Evolutionary conservation across 1,140 invertebrate genomes (phyloP).

Genomic region (Spodoptera litura): DNA sequence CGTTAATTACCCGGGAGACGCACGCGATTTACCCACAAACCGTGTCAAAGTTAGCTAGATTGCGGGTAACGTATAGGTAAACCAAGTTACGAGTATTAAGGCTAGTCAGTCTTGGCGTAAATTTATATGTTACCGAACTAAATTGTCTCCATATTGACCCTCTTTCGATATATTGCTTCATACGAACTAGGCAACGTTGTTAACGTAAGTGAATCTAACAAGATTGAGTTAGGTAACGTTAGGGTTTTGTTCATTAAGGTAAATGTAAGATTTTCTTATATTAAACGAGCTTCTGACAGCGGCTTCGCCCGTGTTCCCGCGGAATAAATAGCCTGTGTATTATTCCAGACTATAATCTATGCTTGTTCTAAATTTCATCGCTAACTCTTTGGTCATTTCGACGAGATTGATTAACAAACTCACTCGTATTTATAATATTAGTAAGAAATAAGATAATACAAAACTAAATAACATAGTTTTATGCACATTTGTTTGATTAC

Average conservation of each 20-base stretch:
- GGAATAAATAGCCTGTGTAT: no score
- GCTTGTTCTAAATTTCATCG: no score
- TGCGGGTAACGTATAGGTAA: conserved; percentile 40
- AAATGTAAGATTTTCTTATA: no score
- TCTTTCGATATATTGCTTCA: conserved; percentile 14
- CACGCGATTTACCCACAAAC: conserved; percentile 56
- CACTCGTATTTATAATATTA: no score
- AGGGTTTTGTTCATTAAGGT: neutral
- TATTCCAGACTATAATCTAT: no score
- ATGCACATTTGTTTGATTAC: no score
- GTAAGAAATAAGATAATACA: no score
- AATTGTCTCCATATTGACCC: conserved; percentile 32
- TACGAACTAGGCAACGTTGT: conserved; percentile 12
- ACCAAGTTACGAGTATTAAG: conserved; percentile 46
- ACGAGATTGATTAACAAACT: no score
- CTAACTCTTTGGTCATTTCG: no score
- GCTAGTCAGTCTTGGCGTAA: conserved; percentile 18
- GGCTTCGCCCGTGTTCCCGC: no score
- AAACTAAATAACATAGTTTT: no score
- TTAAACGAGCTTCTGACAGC: no score
- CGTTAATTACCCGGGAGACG: conserved; percentile 50
- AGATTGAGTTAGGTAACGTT: neutral
- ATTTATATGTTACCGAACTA: conserved; percentile 36
- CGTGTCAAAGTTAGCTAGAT: conserved; percentile 46
- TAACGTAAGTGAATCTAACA: conserved; percentile 11